Percentiles rank a stretch among this genome's conserved stretches.
phyloP scores from a whole-genome alignment of 2,888 invertebrate genomes.

The Scrobipalpa costella region DNA sequence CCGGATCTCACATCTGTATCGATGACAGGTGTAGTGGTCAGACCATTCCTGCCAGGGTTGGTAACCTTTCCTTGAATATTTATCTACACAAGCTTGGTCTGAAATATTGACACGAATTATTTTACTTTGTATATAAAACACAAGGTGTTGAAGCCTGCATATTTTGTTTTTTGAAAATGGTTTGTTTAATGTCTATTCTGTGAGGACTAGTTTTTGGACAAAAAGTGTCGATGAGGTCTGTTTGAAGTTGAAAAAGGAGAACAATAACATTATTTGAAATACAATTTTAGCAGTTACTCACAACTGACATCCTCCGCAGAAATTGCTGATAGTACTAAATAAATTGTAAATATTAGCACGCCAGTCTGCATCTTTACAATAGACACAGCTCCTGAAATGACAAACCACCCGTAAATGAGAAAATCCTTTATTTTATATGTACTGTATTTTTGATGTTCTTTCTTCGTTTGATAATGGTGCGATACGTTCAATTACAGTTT shows the following conservation, averaged over 20 bases:
- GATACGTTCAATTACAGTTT: too few relatives aligned
- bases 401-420: too few relatives aligned
- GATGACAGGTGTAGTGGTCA: constrained; percentile 74
- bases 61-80: constrained; percentile 77
- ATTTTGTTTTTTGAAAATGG: too few relatives aligned
- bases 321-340: constrained; percentile 48
- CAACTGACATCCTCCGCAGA: constrained; percentile 71
- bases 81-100: constrained; percentile 77
- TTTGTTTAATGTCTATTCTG: too few relatives aligned
- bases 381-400: constrained; percentile 34
- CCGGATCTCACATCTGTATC: constrained; percentile 73
- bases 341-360: constrained; percentile 49
- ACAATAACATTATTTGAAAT: constrained; percentile 6
- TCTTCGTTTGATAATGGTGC: too few relatives aligned
- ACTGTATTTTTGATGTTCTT: too few relatives aligned
- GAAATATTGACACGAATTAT: constrained; percentile 11
- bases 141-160: too few relatives aligned
- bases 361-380: constrained; percentile 53
- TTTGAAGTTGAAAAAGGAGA: too few relatives aligned
- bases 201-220: too few relatives aligned
- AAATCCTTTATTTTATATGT: too few relatives aligned
- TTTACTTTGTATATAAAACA: not conserved
- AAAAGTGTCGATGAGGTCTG: too few relatives aligned
- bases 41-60: constrained; percentile 79
- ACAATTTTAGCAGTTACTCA: constrained; percentile 48